Percentiles rank a stretch among this genome's conserved stretches.
phyloP scores from a whole-genome alignment of 2,113 vertebrate species.

The Turnix velox region DNA sequence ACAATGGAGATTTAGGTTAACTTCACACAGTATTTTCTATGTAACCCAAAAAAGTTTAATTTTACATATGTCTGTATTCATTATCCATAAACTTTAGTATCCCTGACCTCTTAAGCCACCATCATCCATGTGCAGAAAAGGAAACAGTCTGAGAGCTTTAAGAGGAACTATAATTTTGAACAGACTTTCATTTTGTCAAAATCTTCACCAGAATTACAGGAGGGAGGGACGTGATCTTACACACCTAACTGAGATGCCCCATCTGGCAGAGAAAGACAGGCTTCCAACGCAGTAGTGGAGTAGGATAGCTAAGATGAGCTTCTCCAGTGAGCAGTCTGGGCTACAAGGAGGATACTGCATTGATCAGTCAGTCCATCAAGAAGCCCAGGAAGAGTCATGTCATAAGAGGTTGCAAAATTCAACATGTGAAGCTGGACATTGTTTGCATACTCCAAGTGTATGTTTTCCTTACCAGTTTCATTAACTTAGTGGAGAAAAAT shows the following conservation, averaged over 20 bases:
- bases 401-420: neutral
- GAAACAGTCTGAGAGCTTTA: neutral
- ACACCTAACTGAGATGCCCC: neutral
- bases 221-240: neutral
- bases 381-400: neutral
- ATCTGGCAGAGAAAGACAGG: neutral
- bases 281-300: neutral
- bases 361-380: neutral
- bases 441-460: neutral
- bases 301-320: neutral
- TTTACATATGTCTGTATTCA: neutral
- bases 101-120: neutral
- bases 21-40: neutral
- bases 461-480: neutral
- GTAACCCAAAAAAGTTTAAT: neutral
- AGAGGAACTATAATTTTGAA: neutral
- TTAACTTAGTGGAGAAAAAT: neutral
- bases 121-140: neutral
- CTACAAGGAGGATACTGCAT: fast-evolving
- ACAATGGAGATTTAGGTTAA: neutral
- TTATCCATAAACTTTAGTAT: neutral
- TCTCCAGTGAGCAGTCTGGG: neutral
- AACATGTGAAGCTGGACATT: neutral
- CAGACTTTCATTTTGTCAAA: neutral
- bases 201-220: neutral